A percentile compares a stretch with the other conserved stretches of the same genome.
phyloP scores from a whole-genome alignment of 92 coral and sea anemone genomes.

The Parazoanthus atlanticus region DNA sequence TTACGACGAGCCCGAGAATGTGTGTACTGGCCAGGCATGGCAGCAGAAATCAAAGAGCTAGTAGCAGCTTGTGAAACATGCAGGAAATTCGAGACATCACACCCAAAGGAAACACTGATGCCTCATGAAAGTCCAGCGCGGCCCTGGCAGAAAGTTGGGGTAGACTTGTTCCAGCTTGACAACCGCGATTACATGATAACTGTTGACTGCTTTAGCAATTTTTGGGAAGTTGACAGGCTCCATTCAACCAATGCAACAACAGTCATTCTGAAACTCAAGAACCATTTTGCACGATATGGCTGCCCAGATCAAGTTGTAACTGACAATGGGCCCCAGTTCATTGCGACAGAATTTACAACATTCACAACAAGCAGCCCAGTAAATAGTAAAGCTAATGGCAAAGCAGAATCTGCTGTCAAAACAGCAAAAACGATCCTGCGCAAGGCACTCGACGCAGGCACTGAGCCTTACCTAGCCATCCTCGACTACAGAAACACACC shows the following conservation, averaged over 20 bases:
- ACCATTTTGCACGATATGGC: too few species aligned
- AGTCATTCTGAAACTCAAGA: too few species aligned
- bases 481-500: conserved; percentile 7
- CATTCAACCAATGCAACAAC: too few species aligned
- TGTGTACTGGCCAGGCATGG: too few species aligned
- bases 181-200: not conserved
- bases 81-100: not conserved
- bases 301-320: not conserved
- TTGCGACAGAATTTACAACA: not conserved
- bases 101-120: not conserved
- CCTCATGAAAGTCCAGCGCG: not conserved
- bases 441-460: not conserved
- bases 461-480: not conserved
- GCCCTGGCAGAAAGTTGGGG: not conserved
- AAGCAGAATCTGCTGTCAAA: not conserved
- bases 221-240: too few species aligned
- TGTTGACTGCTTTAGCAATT: not conserved
- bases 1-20: too few species aligned
- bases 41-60: too few species aligned
- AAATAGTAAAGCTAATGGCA: not conserved
- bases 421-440: not conserved
- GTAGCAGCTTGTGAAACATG: not conserved
- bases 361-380: not conserved
- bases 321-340: not conserved
- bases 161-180: not conserved